Percentiles rank a stretch among this genome's conserved stretches.
These are phyloP conservation scores for Climacteris rufus DNA, from an alignment of 2,113 vertebrate species.

Conservation along the genomic window DNA sequence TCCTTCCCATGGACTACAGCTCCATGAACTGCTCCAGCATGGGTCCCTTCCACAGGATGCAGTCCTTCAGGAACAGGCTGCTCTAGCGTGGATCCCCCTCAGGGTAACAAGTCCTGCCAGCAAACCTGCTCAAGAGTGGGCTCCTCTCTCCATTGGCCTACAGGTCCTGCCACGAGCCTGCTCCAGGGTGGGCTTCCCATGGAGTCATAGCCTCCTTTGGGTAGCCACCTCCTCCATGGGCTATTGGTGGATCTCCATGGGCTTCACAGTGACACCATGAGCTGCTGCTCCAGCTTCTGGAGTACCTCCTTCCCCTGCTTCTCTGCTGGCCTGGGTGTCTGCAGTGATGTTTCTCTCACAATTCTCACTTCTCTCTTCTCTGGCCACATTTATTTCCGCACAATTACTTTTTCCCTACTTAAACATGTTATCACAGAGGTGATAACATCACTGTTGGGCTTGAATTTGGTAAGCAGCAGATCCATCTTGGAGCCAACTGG, in stretches of 20 bases:
- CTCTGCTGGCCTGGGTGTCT: background rate
- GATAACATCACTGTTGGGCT: too few species aligned
- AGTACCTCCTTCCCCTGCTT: too few species aligned
- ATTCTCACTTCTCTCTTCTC: background rate
- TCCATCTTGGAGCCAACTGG: background rate
- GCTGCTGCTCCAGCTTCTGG: background rate
- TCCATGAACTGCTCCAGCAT: background rate
- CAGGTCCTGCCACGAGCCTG: background rate
- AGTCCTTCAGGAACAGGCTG: background rate
- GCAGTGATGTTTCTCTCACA: background rate
- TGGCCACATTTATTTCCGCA: background rate
- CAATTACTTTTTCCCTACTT: background rate
- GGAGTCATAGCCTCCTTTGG: background rate
- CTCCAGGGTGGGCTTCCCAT: background rate
- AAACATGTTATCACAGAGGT: background rate
- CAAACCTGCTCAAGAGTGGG: background rate
- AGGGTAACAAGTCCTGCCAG: background rate
- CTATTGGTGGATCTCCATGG: background rate
- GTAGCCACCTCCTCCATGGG: background rate
- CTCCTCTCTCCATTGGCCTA: background rate
- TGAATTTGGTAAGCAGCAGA: background rate
- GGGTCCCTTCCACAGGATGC: background rate
- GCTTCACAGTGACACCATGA: background rate
- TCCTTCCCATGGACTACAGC: background rate
- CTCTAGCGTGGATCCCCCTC: rapidly evolving